Conservation (phyloP, 1,140 invertebrate genomes). For the Hycleus phaleratus region DNA sequence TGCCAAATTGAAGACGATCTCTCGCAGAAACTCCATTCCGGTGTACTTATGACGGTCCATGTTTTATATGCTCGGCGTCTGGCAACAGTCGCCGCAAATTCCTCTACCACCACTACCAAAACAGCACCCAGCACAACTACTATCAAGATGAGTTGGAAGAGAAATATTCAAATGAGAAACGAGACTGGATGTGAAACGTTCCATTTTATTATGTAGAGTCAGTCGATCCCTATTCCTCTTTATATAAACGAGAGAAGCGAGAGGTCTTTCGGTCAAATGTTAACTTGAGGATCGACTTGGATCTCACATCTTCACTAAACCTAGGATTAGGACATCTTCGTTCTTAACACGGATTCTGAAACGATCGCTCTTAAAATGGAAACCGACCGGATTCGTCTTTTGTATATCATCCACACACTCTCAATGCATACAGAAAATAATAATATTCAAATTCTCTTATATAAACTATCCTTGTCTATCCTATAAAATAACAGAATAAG, state of each 20-base stretch:
- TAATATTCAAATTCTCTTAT: too few species aligned
- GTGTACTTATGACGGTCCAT: slow-evolving; percentile 35
- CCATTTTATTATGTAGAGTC: not conserved
- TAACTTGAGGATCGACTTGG: slow-evolving; percentile 29
- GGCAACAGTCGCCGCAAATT: slow-evolving; percentile 26
- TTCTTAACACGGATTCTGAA: slow-evolving; percentile 21
- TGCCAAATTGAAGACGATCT: slow-evolving; percentile 40
- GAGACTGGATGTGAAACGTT: not conserved
- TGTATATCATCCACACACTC: too few species aligned
- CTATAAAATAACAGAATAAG: too few species aligned
- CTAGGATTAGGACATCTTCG: slow-evolving; percentile 28
- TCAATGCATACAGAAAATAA: too few species aligned
- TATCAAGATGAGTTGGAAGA: not conserved
- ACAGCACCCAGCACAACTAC: too few species aligned
- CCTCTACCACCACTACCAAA: slow-evolving; percentile 1
- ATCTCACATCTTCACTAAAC: slow-evolving; percentile 18
- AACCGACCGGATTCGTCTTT: not conserved
- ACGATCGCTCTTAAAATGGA: slow-evolving; percentile 22
- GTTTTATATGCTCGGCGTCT: slow-evolving; percentile 33
- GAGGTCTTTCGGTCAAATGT: slow-evolving; percentile 28
- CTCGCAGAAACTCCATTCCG: slow-evolving; percentile 36
- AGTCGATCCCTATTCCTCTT: not conserved
- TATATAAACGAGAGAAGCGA: slow-evolving; percentile 12
- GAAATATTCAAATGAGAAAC: slow-evolving; percentile 30
- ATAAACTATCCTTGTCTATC: too few species aligned